Evolutionary conservation across 2,113 vertebrate species (phyloP), one percentile per base, ranked within the genome.

Genomic region (Genyomyrus donnyi): DNA sequence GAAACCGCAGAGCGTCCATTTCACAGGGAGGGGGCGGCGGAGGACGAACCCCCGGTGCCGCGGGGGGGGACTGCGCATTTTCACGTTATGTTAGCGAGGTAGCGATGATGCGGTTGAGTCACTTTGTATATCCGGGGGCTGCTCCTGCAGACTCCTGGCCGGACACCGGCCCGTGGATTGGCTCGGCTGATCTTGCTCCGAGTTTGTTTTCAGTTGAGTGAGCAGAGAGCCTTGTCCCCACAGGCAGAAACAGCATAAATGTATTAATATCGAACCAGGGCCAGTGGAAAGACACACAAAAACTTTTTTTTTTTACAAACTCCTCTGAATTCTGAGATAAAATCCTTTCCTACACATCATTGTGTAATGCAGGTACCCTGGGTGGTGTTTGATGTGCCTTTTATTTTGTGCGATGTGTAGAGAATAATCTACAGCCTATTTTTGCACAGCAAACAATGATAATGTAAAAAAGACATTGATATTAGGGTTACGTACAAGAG

Each of bases 41-140:
- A 45, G 42, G 39, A 58, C 11, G 8, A 46, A 31, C 31, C 88
- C 31, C 5, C 11, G 11, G 7, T 77, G 11, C n/a, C n/a, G 45
- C 11, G 19, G 45, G 48, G 89, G 80, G 21, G 85, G 45, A 39
- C 15, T 49, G 48, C 31, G 31, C 49, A 24, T 90, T 48, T 66
- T n/a, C 85, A 77, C 49, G 66, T 89, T 50, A 88, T 35, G 45
- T 77, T 89, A 89, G 89, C 89, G 53, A 90, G 86, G 77, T 89
- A 90, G 90, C 52, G 45, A 53, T 90, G 90, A 90, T 89, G 90
- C 52, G 56, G 89, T 48, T 92, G 90, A 91, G 91, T 91, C 77
- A 91, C 86, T 87, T 89, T 90, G 31, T 77, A 77, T 84, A 58
- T 84, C 86, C 45, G 88, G 24, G 89, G 31, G 77, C 48, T 39